phyloP scores from a whole-genome alignment of 2,113 vertebrate genomes.

The Plecturocebus donacophilus region DNA sequence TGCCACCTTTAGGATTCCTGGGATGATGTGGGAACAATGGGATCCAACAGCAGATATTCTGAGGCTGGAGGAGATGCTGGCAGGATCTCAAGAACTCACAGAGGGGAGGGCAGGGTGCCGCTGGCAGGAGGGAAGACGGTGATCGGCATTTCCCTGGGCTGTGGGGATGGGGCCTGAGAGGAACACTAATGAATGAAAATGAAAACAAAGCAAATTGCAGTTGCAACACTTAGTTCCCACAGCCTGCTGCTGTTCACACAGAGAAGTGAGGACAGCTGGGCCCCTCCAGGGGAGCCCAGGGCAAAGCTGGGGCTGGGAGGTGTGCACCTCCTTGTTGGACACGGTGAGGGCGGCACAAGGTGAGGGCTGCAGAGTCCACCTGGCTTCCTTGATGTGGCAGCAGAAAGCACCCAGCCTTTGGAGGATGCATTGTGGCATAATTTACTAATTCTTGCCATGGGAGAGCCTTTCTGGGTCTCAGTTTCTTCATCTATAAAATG shows the following conservation, averaged over 20 bases:
- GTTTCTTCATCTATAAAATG: not conserved
- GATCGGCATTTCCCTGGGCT: not conserved
- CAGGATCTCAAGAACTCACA: not conserved
- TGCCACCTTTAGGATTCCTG: too few species aligned
- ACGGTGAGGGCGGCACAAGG: fast-evolving
- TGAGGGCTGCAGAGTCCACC: not conserved
- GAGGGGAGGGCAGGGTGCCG: not conserved
- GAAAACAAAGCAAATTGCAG: not conserved
- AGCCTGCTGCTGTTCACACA: not conserved
- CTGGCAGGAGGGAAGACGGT: not conserved
- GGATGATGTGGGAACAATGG: not conserved
- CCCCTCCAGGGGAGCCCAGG: not conserved
- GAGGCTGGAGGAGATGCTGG: not conserved
- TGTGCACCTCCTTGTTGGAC: fast-evolving
- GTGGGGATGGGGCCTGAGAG: not conserved
- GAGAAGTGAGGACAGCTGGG: not conserved
- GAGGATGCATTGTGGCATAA: not conserved
- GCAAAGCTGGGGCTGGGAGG: not conserved
- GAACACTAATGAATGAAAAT: not conserved
- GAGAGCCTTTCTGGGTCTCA: not conserved
- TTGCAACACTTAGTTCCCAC: fast-evolving
- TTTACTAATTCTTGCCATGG: not conserved
- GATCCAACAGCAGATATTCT: too few species aligned
- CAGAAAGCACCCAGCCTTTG: not conserved
- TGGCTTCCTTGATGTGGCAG: not conserved